phyloP scores from a whole-genome alignment of 2,797 vertebrate species.

The Ispidina picta region DNA sequence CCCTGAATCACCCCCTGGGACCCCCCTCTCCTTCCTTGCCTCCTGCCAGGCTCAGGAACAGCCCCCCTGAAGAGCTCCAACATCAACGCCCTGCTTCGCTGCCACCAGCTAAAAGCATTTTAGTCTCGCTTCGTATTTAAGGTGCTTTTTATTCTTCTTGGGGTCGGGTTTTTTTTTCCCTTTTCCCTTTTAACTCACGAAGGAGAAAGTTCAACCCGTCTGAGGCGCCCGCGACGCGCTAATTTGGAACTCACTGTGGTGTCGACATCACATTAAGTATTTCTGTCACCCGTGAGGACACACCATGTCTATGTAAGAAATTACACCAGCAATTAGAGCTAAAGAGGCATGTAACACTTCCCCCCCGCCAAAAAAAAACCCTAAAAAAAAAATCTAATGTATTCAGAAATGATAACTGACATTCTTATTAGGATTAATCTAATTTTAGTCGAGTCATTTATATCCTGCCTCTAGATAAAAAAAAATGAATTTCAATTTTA shows the following conservation, averaged over 20 bases:
- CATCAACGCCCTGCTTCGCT: neutral
- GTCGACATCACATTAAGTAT: constrained; percentile 51
- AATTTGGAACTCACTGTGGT: constrained; percentile 31
- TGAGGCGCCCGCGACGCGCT: neutral
- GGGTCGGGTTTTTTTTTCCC: neutral
- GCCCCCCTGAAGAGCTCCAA: neutral
- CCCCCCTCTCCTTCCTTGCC: no score
- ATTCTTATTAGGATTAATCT: constrained; percentile 72
- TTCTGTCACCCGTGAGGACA: constrained; percentile 66
- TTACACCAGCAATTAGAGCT: constrained; percentile 68
- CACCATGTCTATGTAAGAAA: constrained; percentile 57
- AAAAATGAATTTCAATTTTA: constrained; percentile 57
- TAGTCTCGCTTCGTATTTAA: neutral
- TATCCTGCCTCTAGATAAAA: constrained; percentile 66
- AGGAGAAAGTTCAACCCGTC: constrained; percentile 28
- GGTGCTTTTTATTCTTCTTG: neutral
- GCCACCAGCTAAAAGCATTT: neutral
- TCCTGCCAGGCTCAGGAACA: no score
- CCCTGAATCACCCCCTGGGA: no score
- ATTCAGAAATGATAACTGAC: constrained; percentile 68
- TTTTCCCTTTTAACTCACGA: neutral
- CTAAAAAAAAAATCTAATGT: constrained; percentile 16
- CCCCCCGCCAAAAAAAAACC: neutral
- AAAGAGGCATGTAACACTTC: constrained; percentile 63
- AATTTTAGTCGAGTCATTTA: constrained; percentile 72